phyloP scores from a whole-genome alignment of 2,797 vertebrate genomes.

The Clarias platycephalus region DNA sequence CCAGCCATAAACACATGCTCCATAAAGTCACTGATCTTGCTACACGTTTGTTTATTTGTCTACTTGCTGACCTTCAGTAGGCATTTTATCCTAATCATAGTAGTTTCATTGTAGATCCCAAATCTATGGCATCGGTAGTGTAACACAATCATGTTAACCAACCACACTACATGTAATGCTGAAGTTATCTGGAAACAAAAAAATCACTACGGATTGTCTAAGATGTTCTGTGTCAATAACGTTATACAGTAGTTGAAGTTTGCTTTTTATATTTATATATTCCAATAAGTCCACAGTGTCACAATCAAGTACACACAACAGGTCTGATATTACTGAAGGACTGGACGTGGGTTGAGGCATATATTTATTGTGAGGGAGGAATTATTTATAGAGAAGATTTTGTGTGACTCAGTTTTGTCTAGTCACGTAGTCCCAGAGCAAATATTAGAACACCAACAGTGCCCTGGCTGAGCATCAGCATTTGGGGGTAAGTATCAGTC shows the following conservation, averaged over 20 bases:
- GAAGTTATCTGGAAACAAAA: not conserved
- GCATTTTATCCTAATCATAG: not conserved
- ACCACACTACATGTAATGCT: too few relatives aligned
- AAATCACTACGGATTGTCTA: not conserved
- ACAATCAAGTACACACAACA: not conserved
- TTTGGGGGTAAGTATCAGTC: not conserved
- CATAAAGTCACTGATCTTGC: not conserved
- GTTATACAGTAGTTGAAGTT: not conserved
- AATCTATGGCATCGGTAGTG: not conserved
- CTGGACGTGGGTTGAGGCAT: conserved; percentile 17
- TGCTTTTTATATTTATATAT: not conserved
- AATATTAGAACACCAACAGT: not conserved
- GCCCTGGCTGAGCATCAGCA: not conserved
- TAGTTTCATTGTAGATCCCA: not conserved
- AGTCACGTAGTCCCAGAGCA: not conserved
- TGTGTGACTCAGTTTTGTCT: conserved; percentile 26
- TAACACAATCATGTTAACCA: not conserved
- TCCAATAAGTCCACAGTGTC: not conserved
- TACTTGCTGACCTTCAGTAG: not conserved
- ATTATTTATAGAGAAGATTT: conserved; percentile 16
- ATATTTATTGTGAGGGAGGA: conserved; percentile 1
- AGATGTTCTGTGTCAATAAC: not conserved
- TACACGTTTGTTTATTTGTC: not conserved
- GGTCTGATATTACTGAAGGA: not conserved
- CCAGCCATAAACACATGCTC: not conserved